Percentiles rank a stretch among this genome's conserved stretches.
Conservation (phyloP, 2,888 invertebrate genomes). For the Hydropsyche betteni region DNA sequence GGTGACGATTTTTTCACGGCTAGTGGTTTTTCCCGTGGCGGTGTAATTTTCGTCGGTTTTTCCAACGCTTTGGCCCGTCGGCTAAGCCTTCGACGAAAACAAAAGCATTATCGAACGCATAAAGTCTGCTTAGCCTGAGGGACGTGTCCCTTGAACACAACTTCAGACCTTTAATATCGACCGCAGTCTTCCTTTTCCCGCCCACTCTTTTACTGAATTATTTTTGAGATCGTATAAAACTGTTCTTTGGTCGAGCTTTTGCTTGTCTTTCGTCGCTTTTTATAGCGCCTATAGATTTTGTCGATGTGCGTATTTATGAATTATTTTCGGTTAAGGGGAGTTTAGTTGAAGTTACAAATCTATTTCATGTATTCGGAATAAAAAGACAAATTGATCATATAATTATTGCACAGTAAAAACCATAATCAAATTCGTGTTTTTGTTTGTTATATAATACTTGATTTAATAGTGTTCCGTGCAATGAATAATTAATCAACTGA, state of each 20-base stretch:
- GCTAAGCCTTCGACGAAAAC: constrained; percentile 41
- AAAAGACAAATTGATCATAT: too few species aligned
- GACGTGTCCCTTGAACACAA: constrained; percentile 29
- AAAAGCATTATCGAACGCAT: constrained; percentile 41
- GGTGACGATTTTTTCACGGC: too few species aligned
- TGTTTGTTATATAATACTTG: neutral
- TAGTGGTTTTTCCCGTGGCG: constrained; percentile 6
- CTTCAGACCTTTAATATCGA: constrained; percentile 32
- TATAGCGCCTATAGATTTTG: too few species aligned
- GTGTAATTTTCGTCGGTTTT: neutral
- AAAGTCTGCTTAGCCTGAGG: constrained; percentile 37
- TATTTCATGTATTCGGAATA: too few species aligned
- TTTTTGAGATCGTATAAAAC: constrained; percentile 18
- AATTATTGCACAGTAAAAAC: too few species aligned
- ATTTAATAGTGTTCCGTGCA: constrained; percentile 11
- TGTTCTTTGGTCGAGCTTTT: neutral
- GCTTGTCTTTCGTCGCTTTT: too few species aligned
- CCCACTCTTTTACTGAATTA: constrained; percentile 11
- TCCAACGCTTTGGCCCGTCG: neutral
- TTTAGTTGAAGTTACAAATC: too few species aligned
- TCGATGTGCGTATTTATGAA: neutral
- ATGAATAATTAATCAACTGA: constrained; percentile 25
- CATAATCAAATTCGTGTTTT: too few species aligned
- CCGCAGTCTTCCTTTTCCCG: constrained; percentile 21
- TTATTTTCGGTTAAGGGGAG: too few species aligned